Evolutionary conservation across 53 echinoderm and acorn worm genomes (phyloP), one percentile per base, ranked within the genome.

Genomic region (Glandiceps talaboti): DNA sequence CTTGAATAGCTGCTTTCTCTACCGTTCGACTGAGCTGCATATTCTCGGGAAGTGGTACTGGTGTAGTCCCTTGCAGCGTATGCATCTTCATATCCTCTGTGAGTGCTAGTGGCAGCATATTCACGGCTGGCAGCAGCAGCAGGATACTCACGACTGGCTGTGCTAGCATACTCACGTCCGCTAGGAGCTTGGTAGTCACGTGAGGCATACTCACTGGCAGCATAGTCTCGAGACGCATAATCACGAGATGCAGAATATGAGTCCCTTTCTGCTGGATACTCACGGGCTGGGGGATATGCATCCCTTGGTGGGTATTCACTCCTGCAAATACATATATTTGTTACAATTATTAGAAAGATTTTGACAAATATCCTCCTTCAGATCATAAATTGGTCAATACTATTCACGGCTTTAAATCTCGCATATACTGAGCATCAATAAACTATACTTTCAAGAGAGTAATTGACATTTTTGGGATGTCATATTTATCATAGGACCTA

Each of bases 101-200:
- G 64, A 6, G 6, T 45, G 6, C 20, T 20, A 45, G 6, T 45
- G 64, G 64, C 6, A 20, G 64, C 6, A 20, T 45, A 45, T 12
- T 45, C 85, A 0, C 80, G 79, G 33, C 79, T 76, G 31, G 85
- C 85, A 25, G 75, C 75, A 12, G 80, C 85, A 0, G 85, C 79
- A 0, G 33, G 74, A 45, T 74, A 85, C 1, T 85, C 85, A 27
- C 85, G 85, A 64, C 80, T 80, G 29, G 85, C 28, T 6, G 85
- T 76, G 33, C 75, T 30, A 80, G 79, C 80, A 80, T 85, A 85
- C 33, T 85, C 85, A 6, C 64, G 6, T 45, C 6, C 6, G 20
- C 64, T 45, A 20, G 64, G 6, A 12, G 64, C 6, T 45, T 6
- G 64, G 20, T 45, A 45, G 64, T 45, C 64, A 45, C 20, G 64